Percentiles rank a stretch among this genome's conserved stretches.
These are phyloP conservation scores for Pristis pectinata DNA, from an alignment of 2,797 vertebrate genomes.

Conservation along the genomic window DNA sequence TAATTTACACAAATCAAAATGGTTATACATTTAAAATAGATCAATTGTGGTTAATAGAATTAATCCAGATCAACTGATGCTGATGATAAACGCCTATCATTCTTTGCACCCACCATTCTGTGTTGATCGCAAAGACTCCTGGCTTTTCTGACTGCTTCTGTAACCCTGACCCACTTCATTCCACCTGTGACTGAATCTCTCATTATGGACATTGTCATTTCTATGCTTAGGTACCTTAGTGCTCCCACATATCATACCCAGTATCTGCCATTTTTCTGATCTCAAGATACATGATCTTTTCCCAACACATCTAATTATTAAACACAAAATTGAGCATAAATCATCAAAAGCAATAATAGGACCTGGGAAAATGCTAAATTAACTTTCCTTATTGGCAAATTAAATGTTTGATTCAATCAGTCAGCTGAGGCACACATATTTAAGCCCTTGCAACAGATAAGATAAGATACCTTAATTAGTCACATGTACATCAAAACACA, in stretches of 20 bases:
- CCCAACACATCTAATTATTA: no score
- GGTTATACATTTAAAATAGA: no score
- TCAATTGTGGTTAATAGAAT: no score
- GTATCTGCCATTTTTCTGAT: neutral
- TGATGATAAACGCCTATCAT: no score
- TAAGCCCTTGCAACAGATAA: neutral
- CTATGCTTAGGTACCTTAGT: neutral
- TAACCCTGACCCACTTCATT: neutral
- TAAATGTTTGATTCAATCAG: neutral
- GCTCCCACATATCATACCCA: neutral
- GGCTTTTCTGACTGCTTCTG: neutral
- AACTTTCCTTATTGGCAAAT: neutral
- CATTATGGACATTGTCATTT: neutral
- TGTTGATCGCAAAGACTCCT: neutral
- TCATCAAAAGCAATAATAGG: no score
- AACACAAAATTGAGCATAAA: no score
- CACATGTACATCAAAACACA: no score
- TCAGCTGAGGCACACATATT: neutral
- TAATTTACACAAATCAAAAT: no score
- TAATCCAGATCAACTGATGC: no score
- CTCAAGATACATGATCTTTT: no score
- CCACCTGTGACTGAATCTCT: neutral
- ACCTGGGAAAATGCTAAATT: no score
- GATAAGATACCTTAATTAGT: no score
- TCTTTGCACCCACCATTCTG: neutral